Evolutionary conservation across 2,888 invertebrate genomes (phyloP), one percentile per base, ranked within the genome.

Genomic region (Macaria liturata): DNA sequence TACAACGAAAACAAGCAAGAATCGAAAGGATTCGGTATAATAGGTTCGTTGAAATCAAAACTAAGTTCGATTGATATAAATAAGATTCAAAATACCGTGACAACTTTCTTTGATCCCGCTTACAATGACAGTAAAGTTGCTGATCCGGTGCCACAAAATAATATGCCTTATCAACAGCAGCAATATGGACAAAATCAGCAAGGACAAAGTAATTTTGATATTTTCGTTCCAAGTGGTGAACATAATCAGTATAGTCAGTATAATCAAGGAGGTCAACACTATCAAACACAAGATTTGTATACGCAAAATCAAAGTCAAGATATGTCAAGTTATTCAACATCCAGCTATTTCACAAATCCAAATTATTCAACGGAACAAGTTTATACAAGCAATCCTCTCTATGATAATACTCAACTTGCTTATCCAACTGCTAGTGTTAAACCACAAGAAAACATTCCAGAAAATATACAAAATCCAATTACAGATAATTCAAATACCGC

Each of bases 31-130:
- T 88, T 88, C 57, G 91, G 89, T 46, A 81, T 91, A 9, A 86
- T 91, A 51, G 91, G 91, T 31, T 90, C 91, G 6, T 74, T 91
- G n/a, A 91, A 91, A 75, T 90, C 91, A 39, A 91, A 91, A 65
- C 76, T 91, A 0, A 83, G 84, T 62, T 80, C 86, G 5, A 73
- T 92, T 48, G 90, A 90, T 72, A 88, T 92, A 8, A 89, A 89
- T 73, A 92, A 88, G 69, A 83, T 92, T 45, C 91, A 91, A 71
- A 88, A 79, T 69, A 87, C 77, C 3, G 90, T 92, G 3, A 90
- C 91, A 0, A 90, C 88, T 0, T 92, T 92, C 67, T 92, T 92
- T 47, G 92, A 92, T 72, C 91, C 92, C 0, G 78, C 76, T 53
- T 91, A 84, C 57, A 89, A 88, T 70, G 76, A 78, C n/a, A 61